Conservation (phyloP, 2,113 vertebrate genomes). For the Brachyistius frenatus region DNA sequence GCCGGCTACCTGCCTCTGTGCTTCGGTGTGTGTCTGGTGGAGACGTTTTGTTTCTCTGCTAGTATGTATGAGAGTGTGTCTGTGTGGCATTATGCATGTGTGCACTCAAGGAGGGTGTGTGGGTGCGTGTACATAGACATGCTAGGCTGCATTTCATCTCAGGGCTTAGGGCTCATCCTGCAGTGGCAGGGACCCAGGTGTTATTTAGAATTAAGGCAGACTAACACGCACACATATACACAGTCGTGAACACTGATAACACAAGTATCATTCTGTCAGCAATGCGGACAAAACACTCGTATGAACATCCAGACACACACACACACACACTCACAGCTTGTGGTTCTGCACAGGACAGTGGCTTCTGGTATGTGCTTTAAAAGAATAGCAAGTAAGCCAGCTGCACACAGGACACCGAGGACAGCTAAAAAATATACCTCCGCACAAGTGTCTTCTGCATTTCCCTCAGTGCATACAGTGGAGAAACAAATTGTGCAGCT, state of each 20-base stretch:
- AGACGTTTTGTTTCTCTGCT: conserved; percentile 27
- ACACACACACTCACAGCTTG: conserved; percentile 25
- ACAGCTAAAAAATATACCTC: background rate
- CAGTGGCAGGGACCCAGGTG: conserved; percentile 34
- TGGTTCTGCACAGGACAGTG: conserved; percentile 26
- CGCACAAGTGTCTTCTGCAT: background rate
- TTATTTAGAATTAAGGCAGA: conserved; percentile 32
- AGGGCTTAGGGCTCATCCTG: conserved; percentile 32
- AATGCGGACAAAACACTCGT: background rate
- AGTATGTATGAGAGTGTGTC: conserved; percentile 26
- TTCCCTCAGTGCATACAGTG: background rate
- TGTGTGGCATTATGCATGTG: conserved; percentile 21
- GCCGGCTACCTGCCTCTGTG: conserved; percentile 37
- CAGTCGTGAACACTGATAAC: conserved; percentile 16
- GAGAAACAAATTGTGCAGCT: background rate
- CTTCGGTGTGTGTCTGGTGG: conserved; percentile 4
- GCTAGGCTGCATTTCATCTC: conserved; percentile 28
- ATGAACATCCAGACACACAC: conserved; percentile 13
- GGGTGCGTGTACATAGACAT: conserved; percentile 11
- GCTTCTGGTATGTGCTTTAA: conserved; percentile 13
- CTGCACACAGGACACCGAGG: conserved; percentile 1
- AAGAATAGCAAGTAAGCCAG: conserved; percentile 27
- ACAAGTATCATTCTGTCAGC: background rate
- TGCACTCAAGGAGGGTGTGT: conserved; percentile 19
- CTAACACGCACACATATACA: background rate